Evolutionary conservation across 2,797 vertebrate species (phyloP).

Genomic region (Sylvia borin): DNA sequence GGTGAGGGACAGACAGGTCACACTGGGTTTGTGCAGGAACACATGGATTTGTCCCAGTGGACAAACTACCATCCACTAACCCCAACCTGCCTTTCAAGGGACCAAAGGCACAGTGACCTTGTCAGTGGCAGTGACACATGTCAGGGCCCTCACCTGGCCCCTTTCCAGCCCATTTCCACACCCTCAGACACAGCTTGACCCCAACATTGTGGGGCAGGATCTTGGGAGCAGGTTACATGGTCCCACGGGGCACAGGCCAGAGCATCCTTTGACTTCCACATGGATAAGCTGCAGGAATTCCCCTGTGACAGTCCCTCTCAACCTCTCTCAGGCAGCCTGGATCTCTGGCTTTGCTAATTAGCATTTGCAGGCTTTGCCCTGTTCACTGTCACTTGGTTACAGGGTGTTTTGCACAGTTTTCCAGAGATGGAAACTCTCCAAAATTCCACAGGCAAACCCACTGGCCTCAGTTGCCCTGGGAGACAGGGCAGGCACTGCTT

Average conservation of each 20-base stretch:
- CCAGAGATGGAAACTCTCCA: background rate
- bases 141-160: fast-evolving
- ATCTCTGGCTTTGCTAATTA: background rate
- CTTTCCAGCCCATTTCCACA: background rate
- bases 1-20: too few relatives aligned
- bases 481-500: background rate
- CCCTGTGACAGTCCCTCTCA: background rate
- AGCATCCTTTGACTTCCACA: background rate
- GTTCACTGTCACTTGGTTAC: background rate
- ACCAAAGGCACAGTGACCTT: fast-evolving
- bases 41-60: fast-evolving
- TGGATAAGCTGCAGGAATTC: background rate
- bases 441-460: background rate
- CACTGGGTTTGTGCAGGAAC: background rate
- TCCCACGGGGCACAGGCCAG: background rate
- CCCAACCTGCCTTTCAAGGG: too few relatives aligned
- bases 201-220: background rate
- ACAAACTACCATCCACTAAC: too few relatives aligned
- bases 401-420: background rate
- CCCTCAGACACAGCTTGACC: background rate
- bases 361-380: background rate
- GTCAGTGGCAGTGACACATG: fast-evolving
- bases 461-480: background rate
- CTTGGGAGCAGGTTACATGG: fast-evolving
- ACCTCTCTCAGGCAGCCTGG: background rate